These are phyloP conservation scores for Drosophila sp. DNA, from an alignment of 1,140 invertebrate genomes.

Conservation along the genomic window DNA sequence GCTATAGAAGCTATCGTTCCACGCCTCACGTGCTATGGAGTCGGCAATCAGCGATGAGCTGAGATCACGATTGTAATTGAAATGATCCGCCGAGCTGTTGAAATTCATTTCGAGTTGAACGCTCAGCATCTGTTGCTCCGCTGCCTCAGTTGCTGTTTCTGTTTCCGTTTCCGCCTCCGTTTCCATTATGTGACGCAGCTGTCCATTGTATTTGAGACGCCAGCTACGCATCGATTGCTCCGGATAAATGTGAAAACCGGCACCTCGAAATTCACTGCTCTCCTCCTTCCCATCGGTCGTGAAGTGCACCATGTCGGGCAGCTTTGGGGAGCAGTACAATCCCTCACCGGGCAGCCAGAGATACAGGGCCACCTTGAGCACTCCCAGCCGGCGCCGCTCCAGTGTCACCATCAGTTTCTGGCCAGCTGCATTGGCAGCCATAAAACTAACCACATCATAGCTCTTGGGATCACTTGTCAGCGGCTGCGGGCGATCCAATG, in stretches of 20 bases:
- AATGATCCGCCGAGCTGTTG: conserved; percentile 55
- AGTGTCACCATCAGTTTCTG: conserved; percentile 71
- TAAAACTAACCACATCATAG: conserved; percentile 78
- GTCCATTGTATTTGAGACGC: conserved; percentile 62
- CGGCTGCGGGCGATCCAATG: conserved; percentile 64
- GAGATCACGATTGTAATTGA: conserved; percentile 75
- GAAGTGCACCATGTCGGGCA: conserved; percentile 79
- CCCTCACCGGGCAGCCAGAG: conserved; percentile 64
- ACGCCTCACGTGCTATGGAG: conserved; percentile 76
- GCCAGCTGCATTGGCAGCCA: conserved; percentile 66
- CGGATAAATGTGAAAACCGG: conserved; percentile 71
- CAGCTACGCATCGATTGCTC: conserved; percentile 72
- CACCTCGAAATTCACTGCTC: conserved; percentile 69
- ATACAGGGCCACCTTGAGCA: conserved; percentile 72
- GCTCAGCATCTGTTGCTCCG: conserved; percentile 19
- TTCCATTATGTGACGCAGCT: conserved; percentile 13
- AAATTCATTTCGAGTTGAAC: conserved; percentile 66
- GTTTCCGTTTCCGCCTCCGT: neutral
- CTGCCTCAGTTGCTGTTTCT: neutral
- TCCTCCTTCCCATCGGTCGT: conserved; percentile 67
- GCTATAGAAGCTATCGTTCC: conserved; percentile 76
- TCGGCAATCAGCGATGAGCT: conserved; percentile 75
- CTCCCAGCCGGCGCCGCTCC: conserved; percentile 65
- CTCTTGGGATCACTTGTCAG: conserved; percentile 69
- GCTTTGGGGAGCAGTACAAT: conserved; percentile 54